Conservation (phyloP, 2,797 vertebrate species). For the Lutjanus campechanus region DNA sequence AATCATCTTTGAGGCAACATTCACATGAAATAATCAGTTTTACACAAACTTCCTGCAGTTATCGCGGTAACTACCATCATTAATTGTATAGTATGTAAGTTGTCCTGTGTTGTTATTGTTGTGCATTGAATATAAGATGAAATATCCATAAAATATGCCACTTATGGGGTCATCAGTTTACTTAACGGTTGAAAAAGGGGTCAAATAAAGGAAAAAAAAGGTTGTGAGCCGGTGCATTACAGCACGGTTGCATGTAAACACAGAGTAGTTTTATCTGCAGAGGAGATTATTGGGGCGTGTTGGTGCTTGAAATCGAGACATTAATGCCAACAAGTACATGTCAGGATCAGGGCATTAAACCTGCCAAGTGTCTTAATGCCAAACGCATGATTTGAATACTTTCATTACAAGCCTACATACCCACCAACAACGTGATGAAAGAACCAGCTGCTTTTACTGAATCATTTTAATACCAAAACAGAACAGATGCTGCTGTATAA, state of each 20-base stretch:
- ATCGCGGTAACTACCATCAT: too few species aligned
- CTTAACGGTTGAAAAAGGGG: too few species aligned
- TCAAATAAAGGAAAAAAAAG: too few species aligned
- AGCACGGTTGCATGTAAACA: background rate
- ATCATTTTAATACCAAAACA: background rate
- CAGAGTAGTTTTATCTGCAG: background rate
- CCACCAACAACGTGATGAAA: conserved; percentile 1
- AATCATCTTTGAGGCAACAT: too few species aligned
- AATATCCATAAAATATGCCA: too few species aligned
- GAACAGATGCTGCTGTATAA: background rate
- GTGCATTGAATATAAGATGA: too few species aligned
- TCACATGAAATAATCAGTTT: too few species aligned
- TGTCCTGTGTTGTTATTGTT: too few species aligned
- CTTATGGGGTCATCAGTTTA: too few species aligned
- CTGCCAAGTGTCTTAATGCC: background rate
- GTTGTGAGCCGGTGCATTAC: background rate
- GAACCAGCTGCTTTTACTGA: background rate
- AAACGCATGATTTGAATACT: background rate
- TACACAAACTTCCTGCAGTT: too few species aligned
- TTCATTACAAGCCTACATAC: conserved; percentile 7
- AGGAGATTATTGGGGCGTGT: conserved; percentile 16
- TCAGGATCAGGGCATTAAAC: conserved; percentile 22
- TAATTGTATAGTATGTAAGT: too few species aligned
- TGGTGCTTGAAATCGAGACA: conserved; percentile 36
- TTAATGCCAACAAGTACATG: conserved; percentile 15